Percentiles rank a stretch among this genome's conserved stretches.
Conservation (phyloP, 1,140 invertebrate genomes). For the Pararge aegeria region DNA sequence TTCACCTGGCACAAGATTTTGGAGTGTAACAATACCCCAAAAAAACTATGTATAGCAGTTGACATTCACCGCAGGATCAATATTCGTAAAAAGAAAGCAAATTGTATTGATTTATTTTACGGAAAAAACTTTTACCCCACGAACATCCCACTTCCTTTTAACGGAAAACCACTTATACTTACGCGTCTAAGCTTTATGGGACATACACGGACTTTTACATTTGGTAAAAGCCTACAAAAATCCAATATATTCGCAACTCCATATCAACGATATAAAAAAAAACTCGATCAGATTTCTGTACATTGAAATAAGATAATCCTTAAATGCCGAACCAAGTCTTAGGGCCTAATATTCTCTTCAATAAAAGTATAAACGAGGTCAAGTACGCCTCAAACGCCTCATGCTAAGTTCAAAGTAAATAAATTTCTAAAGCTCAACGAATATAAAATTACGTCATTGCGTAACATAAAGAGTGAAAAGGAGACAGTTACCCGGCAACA, state of each 20-base stretch:
- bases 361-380: not conserved
- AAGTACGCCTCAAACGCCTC: not conserved
- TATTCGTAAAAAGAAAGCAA: too few relatives aligned
- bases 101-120: too few relatives aligned
- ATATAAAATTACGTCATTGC: too few relatives aligned
- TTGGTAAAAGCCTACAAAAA: not conserved
- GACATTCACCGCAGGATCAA: too few relatives aligned
- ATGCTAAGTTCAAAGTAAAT: not conserved
- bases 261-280: not conserved
- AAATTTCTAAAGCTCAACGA: not conserved
- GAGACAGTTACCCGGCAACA: too few relatives aligned
- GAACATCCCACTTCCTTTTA: not conserved
- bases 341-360: not conserved
- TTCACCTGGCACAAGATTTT: too few relatives aligned
- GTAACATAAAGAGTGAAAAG: too few relatives aligned
- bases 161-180: not conserved
- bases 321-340: not conserved
- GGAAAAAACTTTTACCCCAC: not conserved
- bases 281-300: not conserved
- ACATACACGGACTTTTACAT: not conserved
- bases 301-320: not conserved
- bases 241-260: not conserved
- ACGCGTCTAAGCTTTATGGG: not conserved
- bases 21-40: too few relatives aligned
- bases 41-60: too few relatives aligned